Conservation (phyloP, 2,888 invertebrate genomes). For the Elaeidobius kamerunicus region DNA sequence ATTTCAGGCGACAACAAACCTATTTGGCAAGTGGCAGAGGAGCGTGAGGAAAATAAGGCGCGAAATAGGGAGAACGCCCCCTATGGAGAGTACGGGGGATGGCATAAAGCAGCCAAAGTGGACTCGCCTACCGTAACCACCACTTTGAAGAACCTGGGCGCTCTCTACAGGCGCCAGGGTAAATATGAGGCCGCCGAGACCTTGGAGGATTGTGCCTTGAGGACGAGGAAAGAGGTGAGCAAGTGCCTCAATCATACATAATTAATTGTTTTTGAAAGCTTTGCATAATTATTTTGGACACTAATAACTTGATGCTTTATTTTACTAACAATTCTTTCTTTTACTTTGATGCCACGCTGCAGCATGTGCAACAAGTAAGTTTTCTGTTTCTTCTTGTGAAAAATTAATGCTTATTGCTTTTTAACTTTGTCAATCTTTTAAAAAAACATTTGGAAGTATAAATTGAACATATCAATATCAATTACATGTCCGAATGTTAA, state of each 20-base stretch:
- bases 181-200: slow-evolving; percentile 99
- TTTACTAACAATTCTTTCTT: slow-evolving; percentile 23
- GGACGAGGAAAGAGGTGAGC: slow-evolving; percentile 90
- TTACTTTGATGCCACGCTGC: slow-evolving; percentile 35
- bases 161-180: slow-evolving; percentile 96
- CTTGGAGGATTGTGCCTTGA: slow-evolving; percentile 94
- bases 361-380: slow-evolving; percentile 67
- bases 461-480: not conserved
- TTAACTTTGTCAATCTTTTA: too few relatives aligned
- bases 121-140: slow-evolving; percentile 97
- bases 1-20: slow-evolving; percentile 83
- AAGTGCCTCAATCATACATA: not conserved
- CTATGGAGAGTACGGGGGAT: slow-evolving; percentile 89
- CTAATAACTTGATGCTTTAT: slow-evolving; percentile 12
- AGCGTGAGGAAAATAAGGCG: slow-evolving; percentile 92
- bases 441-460: too few relatives aligned
- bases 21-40: slow-evolving; percentile 98
- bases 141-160: slow-evolving; percentile 96
- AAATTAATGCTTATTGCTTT: too few relatives aligned
- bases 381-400: slow-evolving; percentile 1
- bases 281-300: not conserved
- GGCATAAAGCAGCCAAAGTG: slow-evolving; percentile 98
- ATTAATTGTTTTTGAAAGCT: not conserved
- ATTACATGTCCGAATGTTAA: not conserved
- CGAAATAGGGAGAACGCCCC: slow-evolving; percentile 85